Base-by-base conservation (phyloP, 2,888 invertebrate genomes). In the Hemistola chrysoprasaria region DNA sequence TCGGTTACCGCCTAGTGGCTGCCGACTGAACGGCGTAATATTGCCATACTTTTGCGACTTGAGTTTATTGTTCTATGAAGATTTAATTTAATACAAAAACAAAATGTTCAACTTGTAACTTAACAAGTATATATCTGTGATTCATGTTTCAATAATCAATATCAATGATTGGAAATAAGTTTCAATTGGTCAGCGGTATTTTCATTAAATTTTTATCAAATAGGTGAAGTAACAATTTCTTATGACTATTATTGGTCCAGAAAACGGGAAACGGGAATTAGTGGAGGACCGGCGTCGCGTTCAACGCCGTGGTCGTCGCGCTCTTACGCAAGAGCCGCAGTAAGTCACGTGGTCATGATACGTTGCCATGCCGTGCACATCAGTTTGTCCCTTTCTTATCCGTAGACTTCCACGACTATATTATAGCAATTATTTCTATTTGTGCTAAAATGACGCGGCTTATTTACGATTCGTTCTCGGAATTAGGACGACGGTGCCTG, bases 261-360 rank as follows among this genome's bases (percentile, higher is more conserved):
- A 16, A 16, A 3, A 42, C 8, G 32, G 26, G 22, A 32, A 23
- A 33, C 38, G 34, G 47, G 42, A 49, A 36, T 45, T 37, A 40
- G 29, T 30, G 25, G 36, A 36, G 62, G 63, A 70, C 59, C 62
- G 54, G 53, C 63, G 55, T 54, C 62, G 56, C 62, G 52, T 55
- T 56, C 63, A 67, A 68, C 67, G 60, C 62, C 64, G 80, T 78
- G 74, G 75, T 78, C 70, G 76, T 73, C 75, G 79, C 70, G 78
- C 74, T 77, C 83, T 87, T 87, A 87, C 88, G 87, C 85, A 87
- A 87, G 84, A 82, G 71, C 75, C 79, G 78, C 77, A 76, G 70
- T 72, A 70, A 66, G 75, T 86, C 85, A 86, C 86, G 83, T 86
- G 84, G 81, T 70, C 71, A 62, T 48, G 86, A 83, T 72, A 67